These are phyloP conservation scores for Syrrhaptes paradoxus DNA, from an alignment of 2,113 vertebrate genomes.

Conservation along the genomic window DNA sequence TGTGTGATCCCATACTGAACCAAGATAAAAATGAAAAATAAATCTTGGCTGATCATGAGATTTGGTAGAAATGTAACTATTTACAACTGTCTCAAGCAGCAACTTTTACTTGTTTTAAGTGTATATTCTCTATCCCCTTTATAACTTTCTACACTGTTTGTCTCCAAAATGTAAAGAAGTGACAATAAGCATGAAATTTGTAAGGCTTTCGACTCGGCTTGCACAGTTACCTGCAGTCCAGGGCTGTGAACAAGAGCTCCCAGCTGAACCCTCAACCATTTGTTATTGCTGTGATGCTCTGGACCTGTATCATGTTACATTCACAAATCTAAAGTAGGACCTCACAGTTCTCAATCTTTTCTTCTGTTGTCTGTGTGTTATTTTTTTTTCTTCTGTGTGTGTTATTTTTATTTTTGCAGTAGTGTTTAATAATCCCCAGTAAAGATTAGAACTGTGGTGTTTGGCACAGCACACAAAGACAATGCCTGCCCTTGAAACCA, in stretches of 20 bases:
- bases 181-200: not conserved
- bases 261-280: not conserved
- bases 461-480: not conserved
- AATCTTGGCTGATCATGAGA: not conserved
- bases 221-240: not conserved
- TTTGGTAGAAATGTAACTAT: not conserved
- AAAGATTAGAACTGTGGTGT: not conserved
- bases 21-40: slow-evolving; percentile 11
- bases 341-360: not conserved
- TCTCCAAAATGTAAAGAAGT: not conserved
- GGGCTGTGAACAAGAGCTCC: not conserved
- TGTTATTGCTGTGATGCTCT: not conserved
- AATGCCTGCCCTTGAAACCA: not conserved
- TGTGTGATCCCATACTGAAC: not conserved
- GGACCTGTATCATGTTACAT: no score
- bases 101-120: not conserved
- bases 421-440: not conserved
- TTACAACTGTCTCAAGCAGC: not conserved
- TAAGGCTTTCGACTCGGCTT: not conserved
- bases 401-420: not conserved
- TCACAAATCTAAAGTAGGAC: not conserved
- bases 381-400: not conserved
- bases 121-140: not conserved
- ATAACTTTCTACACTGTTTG: not conserved
- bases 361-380: not conserved